Evolutionary conservation across 2,113 vertebrate genomes (phyloP), one percentile per base, ranked within the genome.

Genomic region (Prinia subflava): DNA sequence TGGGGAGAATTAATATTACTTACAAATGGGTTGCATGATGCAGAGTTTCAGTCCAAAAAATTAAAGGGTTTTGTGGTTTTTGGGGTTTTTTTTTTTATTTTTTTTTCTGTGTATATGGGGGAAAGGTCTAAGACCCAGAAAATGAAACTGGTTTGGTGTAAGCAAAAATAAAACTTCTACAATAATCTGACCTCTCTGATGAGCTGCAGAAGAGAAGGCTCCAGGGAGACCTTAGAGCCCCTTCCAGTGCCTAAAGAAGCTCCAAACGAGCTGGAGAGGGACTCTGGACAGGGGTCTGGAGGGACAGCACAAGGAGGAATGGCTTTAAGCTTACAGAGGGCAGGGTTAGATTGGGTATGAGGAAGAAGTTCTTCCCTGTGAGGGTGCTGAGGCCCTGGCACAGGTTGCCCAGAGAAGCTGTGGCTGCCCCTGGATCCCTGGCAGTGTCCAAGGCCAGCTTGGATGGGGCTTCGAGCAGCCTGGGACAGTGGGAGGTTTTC

Each of bases 401-500:
- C 12, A 47, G 47, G 13, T 0, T 55, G 24, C 10, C 62, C 63
- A 62, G n/a, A 35, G 55, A 0, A 83, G 41, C 47, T 83, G 55
- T 31, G 30, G 17, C 55, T 75, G n/a, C 20, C 13, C 53, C 28
- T 57, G 64, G 23, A 46, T n/a, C 53, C 16, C 18, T 69, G 63
- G 14, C 1, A 35, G 6, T 35, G n/a, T 8, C 7, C 47, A 47
- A 55, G 79, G n/a, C n/a, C 12, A 13, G 47, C 21, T 0, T 83
- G 79, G 55, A 69, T 0, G 0, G 20, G 24, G n/a, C 8, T 62
- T 47, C 20, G n/a, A 68, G 14, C n/a, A 47, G 0, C 62, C 33
- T 55, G 47, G n/a, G 11, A 0, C 0, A 27, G 22, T 55, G 25
- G 41, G 6, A 83, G 21, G 13, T 68, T 47, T 83, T 17, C 16